phyloP scores from a whole-genome alignment of 2,113 vertebrate species.

The Boleophthalmus pectinirostris region DNA sequence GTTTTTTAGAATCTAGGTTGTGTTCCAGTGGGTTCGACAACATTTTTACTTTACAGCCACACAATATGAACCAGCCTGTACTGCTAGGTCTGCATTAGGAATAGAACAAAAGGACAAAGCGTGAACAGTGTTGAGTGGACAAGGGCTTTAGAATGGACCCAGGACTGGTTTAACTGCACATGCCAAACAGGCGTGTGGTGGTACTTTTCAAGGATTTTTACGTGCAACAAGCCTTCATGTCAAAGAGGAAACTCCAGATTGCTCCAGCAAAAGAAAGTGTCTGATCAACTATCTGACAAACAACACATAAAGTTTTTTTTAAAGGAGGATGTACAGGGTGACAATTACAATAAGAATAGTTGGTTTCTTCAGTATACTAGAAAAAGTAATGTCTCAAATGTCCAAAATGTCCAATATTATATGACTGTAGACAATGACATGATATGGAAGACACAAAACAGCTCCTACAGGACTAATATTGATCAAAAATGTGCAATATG shows the following conservation, averaged over 20 bases:
- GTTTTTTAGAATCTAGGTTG: slow-evolving; percentile 13
- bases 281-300: too few relatives aligned
- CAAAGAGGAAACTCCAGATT: neutral
- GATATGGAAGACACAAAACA: neutral
- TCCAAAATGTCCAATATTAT: neutral
- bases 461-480: neutral
- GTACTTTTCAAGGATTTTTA: slow-evolving; percentile 23
- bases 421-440: neutral
- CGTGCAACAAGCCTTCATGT: neutral
- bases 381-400: too few relatives aligned
- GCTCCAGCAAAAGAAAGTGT: neutral
- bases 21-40: slow-evolving; percentile 69
- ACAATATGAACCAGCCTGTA: slow-evolving; percentile 59
- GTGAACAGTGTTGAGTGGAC: slow-evolving; percentile 60
- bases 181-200: slow-evolving; percentile 4
- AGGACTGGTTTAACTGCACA: slow-evolving; percentile 47
- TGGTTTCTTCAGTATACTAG: too few relatives aligned
- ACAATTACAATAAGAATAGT: too few relatives aligned
- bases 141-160: slow-evolving; percentile 62
- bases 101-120: slow-evolving; percentile 65
- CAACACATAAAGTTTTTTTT: too few relatives aligned
- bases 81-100: slow-evolving; percentile 73
- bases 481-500: neutral
- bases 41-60: slow-evolving; percentile 44
- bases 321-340: too few relatives aligned